Conservation (phyloP, 2,113 vertebrate species). For the Mirounga angustirostris region DNA sequence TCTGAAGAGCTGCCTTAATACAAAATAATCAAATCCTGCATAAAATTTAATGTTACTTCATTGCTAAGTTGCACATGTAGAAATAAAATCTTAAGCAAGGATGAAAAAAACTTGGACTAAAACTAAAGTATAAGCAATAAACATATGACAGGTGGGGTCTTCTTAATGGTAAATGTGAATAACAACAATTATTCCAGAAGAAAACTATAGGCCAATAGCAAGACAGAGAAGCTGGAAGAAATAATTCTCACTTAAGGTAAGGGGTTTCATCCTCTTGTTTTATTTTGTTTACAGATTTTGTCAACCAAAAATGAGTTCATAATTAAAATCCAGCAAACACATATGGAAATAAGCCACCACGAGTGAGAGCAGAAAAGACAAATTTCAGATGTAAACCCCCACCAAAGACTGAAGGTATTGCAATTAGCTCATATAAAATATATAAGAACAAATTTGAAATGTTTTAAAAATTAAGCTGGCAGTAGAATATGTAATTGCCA, state of each 20-base stretch:
- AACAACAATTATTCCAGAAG: neutral
- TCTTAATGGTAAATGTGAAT: conserved; percentile 24
- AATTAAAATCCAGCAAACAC: neutral
- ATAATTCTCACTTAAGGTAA: neutral
- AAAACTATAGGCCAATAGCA: neutral
- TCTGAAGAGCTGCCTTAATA: neutral
- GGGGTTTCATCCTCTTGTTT: neutral
- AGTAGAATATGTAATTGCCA: neutral
- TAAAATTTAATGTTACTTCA: neutral
- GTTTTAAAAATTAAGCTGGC: neutral
- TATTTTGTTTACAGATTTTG: conserved; percentile 11
- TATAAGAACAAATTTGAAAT: conserved; percentile 26
- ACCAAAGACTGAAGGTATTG: neutral
- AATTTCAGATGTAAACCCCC: neutral
- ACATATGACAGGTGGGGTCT: neutral
- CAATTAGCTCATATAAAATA: neutral
- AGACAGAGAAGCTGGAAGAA: neutral
- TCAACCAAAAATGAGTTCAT: neutral
- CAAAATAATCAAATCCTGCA: neutral
- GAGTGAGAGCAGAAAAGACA: conserved; percentile 7
- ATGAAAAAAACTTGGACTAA: neutral
- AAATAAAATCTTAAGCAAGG: neutral
- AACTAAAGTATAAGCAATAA: neutral
- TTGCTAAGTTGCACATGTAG: neutral
- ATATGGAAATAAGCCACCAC: neutral